These are phyloP conservation scores for Coregonus suidteri DNA, from an alignment of 2,797 vertebrate genomes.

Conservation along the genomic window DNA sequence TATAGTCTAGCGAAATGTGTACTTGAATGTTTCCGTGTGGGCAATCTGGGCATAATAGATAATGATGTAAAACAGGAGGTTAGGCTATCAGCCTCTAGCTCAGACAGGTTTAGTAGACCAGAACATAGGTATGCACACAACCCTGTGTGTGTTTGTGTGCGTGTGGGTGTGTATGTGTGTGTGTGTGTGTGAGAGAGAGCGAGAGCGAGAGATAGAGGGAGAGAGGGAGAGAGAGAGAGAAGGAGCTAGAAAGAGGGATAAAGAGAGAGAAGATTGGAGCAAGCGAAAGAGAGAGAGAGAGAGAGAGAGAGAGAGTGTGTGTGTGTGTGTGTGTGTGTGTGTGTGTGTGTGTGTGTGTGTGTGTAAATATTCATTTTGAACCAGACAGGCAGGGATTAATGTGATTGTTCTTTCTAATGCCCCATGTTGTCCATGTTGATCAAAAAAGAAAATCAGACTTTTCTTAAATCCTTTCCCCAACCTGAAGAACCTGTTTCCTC, in stretches of 20 bases:
- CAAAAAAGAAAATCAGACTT: conserved; percentile 14
- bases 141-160: background rate
- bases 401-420: conserved; percentile 28
- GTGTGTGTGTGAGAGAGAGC: background rate
- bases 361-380: background rate
- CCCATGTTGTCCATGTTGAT: conserved; percentile 28
- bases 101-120: background rate
- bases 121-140: background rate
- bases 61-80: background rate
- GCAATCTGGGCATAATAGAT: background rate
- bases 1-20: background rate
- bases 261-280: background rate
- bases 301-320: background rate
- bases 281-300: background rate
- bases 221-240: background rate
- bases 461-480: conserved; percentile 33
- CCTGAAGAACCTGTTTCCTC: conserved; percentile 47
- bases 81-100: background rate
- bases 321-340: too few relatives aligned
- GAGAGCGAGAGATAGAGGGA: background rate
- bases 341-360: background rate
- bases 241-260: background rate
- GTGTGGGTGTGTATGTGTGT: background rate
- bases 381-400: background rate
- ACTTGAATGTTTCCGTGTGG: background rate